A percentile compares a stretch with the other conserved stretches of the same genome.
Evolutionary conservation across 2,797 vertebrate species (phyloP).

Genomic region (Cyclopterus lumpus): DNA sequence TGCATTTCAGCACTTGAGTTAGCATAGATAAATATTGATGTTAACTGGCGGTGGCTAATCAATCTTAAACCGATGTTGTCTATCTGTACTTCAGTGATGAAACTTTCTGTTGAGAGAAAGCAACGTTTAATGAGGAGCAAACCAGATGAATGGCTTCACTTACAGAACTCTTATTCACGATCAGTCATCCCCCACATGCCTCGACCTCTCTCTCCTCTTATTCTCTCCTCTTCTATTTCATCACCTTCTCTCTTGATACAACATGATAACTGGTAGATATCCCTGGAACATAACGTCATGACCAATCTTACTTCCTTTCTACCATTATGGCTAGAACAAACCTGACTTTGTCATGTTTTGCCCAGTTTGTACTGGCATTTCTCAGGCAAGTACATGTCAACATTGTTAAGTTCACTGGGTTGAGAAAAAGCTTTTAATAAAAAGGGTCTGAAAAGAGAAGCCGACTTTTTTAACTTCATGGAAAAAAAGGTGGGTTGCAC

Average conservation of each 20-base stretch:
- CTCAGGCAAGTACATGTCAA: neutral
- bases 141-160: constrained; percentile 66
- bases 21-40: constrained; percentile 26
- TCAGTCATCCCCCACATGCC: constrained; percentile 42
- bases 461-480: no score
- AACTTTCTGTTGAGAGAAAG: constrained; percentile 27
- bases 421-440: neutral
- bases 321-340: neutral
- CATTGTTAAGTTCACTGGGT: neutral
- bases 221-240: constrained; percentile 1
- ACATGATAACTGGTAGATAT: constrained; percentile 2
- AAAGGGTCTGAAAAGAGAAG: neutral
- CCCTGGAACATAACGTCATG: neutral
- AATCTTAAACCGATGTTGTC: constrained; percentile 1
- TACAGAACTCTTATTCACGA: constrained; percentile 71
- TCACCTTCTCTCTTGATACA: neutral
- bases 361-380: neutral
- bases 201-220: constrained; percentile 3
- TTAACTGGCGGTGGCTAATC: constrained; percentile 2
- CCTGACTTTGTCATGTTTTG: neutral
- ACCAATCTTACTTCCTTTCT: neutral
- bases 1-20: constrained; percentile 14
- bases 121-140: constrained; percentile 40
- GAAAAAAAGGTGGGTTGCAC: no score
- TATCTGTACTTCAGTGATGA: constrained; percentile 40